Conservation (phyloP, 2,888 invertebrate genomes). For the Leptinotarsa tumamoca region DNA sequence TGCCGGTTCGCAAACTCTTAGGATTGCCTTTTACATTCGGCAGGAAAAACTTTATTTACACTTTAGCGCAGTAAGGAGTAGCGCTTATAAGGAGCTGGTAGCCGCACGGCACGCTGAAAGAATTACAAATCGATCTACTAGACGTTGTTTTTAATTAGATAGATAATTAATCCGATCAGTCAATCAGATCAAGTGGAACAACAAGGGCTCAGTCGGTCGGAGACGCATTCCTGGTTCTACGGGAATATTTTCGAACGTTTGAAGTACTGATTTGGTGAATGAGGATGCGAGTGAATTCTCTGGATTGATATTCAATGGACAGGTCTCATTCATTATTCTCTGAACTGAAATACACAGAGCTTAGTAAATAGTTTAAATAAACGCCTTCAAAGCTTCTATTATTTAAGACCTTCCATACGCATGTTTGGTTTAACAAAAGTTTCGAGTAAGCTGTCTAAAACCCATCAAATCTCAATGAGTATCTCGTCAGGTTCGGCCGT, state of each 20-base stretch:
- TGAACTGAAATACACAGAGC: background rate
- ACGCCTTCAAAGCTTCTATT: too few species aligned
- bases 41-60: slow-evolving; percentile 64
- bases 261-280: slow-evolving; percentile 39
- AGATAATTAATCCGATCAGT: slow-evolving; percentile 64
- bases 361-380: too few species aligned
- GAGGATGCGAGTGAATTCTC: slow-evolving; percentile 32
- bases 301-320: slow-evolving; percentile 24
- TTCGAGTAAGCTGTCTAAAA: too few species aligned
- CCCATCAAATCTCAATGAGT: too few species aligned
- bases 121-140: slow-evolving; percentile 60
- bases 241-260: slow-evolving; percentile 37
- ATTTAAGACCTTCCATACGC: too few species aligned
- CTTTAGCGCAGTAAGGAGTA: slow-evolving; percentile 62
- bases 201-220: slow-evolving; percentile 32
- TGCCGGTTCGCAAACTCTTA: slow-evolving; percentile 54
- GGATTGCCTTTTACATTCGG: slow-evolving; percentile 60
- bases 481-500: too few species aligned
- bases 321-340: background rate
- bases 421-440: too few species aligned
- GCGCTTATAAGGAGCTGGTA: slow-evolving; percentile 60
- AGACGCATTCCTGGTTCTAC: slow-evolving; percentile 24
- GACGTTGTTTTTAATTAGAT: slow-evolving; percentile 63
- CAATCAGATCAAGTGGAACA: slow-evolving; percentile 62
- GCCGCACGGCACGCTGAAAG: slow-evolving; percentile 55